Conservation (phyloP, 2,113 vertebrate genomes). For the Sula dactylatra region DNA sequence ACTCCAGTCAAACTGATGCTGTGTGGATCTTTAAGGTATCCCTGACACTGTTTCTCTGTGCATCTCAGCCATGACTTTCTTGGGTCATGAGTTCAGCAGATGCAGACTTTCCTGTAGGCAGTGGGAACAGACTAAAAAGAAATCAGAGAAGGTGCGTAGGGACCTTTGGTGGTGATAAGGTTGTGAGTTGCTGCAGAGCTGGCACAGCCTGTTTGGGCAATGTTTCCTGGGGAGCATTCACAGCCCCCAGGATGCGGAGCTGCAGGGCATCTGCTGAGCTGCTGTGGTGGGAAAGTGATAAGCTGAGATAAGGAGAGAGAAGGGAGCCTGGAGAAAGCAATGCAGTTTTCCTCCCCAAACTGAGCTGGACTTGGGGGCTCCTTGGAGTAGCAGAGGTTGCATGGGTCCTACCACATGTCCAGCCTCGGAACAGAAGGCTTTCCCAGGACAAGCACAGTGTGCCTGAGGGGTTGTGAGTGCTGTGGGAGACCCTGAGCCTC, state of each 20-base stretch:
- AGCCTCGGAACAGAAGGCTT: not conserved
- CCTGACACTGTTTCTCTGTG: not conserved
- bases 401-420: not conserved
- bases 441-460: not conserved
- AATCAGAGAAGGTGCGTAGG: not conserved
- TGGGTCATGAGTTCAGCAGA: not conserved
- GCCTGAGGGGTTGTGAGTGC: not conserved
- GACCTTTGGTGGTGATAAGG: not conserved
- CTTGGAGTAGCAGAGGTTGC: not conserved
- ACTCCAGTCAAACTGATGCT: not conserved
- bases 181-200: not conserved
- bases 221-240: not conserved
- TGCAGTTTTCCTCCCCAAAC: not conserved
- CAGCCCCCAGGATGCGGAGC: not conserved
- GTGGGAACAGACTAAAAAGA: not conserved
- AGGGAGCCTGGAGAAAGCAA: not conserved
- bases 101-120: not conserved
- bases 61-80: not conserved
- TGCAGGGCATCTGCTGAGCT: not conserved
- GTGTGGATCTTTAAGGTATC: not conserved
- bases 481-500: not conserved
- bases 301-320: not conserved
- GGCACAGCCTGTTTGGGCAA: not conserved
- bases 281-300: not conserved
- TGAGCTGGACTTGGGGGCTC: not conserved